Evolutionary conservation across 2,797 vertebrate species (phyloP).

Genomic region (Eulemur coronatus): DNA sequence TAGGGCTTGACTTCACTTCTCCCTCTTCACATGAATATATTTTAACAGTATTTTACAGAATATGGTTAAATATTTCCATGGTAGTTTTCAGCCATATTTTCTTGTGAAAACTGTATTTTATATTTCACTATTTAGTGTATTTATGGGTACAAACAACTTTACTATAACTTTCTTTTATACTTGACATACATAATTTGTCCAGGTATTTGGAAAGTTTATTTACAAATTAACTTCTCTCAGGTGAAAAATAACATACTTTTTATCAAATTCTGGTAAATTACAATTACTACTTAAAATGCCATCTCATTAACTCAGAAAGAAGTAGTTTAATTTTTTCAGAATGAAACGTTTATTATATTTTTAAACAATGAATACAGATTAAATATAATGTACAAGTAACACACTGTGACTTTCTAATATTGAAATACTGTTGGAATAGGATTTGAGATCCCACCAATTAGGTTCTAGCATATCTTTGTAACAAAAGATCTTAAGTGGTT

Average conservation of each 20-base stretch:
- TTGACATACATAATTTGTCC: not conserved
- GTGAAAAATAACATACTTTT: not conserved
- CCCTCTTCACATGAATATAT: not conserved
- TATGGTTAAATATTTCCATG: not conserved
- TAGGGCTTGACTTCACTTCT: not conserved
- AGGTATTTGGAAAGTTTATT: not conserved
- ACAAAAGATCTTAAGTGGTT: not conserved
- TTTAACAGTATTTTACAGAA: not conserved
- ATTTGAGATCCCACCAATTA: not conserved
- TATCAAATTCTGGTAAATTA: not conserved
- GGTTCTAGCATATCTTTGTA: not conserved
- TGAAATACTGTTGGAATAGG: not conserved
- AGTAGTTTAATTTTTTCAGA: not conserved
- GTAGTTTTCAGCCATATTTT: not conserved
- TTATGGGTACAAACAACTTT: not conserved
- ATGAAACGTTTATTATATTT: not conserved
- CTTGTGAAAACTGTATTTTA: not conserved
- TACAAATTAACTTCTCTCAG: not conserved
- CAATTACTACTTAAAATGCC: not conserved
- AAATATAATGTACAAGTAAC: not conserved
- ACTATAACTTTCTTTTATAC: not conserved
- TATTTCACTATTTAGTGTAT: not conserved
- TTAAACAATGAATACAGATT: not conserved
- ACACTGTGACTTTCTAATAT: not conserved
- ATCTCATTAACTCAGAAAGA: not conserved